These are phyloP conservation scores for Tortricodes alternella DNA, from an alignment of 2,888 invertebrate genomes.

Conservation along the genomic window DNA sequence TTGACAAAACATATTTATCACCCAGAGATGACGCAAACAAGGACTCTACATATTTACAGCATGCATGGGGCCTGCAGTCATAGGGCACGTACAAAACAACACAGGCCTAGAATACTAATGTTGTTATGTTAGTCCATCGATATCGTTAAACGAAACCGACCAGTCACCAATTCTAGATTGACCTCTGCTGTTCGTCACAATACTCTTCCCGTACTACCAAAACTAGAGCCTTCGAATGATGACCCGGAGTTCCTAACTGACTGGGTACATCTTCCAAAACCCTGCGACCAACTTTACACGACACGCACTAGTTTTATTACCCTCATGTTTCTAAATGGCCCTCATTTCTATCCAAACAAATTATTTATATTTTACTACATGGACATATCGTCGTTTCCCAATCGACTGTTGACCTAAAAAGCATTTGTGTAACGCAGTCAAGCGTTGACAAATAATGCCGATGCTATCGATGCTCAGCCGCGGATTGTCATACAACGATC, in stretches of 20 bases:
- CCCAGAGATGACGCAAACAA: slow-evolving; percentile 60
- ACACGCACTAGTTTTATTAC: slow-evolving; percentile 82
- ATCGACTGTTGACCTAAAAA: slow-evolving; percentile 79
- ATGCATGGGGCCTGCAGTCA: slow-evolving; percentile 59
- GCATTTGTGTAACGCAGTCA: slow-evolving; percentile 73
- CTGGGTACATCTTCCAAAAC: slow-evolving; percentile 57
- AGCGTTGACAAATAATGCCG: slow-evolving; percentile 74
- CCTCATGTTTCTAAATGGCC: slow-evolving; percentile 82
- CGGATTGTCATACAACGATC: slow-evolving; percentile 47
- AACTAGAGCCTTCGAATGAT: slow-evolving; percentile 41
- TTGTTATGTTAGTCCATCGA: slow-evolving; percentile 59
- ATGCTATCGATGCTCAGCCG: slow-evolving; percentile 56
- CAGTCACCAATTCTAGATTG: slow-evolving; percentile 46
- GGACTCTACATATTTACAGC: slow-evolving; percentile 48
- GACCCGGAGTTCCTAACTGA: slow-evolving; percentile 50
- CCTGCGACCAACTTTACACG: slow-evolving; percentile 74
- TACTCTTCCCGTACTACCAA: slow-evolving; percentile 32
- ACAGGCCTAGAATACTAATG: slow-evolving; percentile 74
- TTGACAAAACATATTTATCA: slow-evolving; percentile 8
- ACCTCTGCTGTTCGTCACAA: slow-evolving; percentile 48
- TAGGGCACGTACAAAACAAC: slow-evolving; percentile 59
- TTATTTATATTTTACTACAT: slow-evolving; percentile 82
- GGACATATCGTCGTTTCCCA: slow-evolving; percentile 79
- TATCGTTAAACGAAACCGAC: slow-evolving; percentile 58
- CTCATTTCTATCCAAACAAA: slow-evolving; percentile 80